These are phyloP conservation scores for Tromatobia lineatoria DNA, from an alignment of 2,888 invertebrate species.

Conservation along the genomic window DNA sequence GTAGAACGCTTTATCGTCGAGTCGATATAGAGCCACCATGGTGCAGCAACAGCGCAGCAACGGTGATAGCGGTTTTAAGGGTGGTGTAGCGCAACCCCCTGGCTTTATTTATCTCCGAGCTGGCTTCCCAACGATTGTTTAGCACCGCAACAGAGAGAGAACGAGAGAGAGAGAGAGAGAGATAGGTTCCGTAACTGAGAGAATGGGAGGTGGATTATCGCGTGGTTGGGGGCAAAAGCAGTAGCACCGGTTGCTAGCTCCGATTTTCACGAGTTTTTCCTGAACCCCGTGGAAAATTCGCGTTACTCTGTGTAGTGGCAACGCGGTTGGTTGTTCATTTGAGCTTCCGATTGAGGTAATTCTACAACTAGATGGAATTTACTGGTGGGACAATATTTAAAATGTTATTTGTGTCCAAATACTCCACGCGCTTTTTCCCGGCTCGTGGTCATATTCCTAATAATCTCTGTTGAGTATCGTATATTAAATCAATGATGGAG, in stretches of 20 bases:
- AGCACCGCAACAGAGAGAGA: conserved; percentile 53
- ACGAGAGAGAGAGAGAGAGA: conserved; percentile 24
- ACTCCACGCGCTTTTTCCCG: neutral
- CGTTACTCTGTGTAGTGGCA: neutral
- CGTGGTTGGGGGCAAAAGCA: conserved; percentile 1
- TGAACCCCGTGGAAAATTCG: conserved; percentile 11
- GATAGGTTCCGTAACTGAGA: conserved; percentile 48
- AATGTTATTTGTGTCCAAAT: neutral
- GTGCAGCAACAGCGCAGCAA: conserved; percentile 23
- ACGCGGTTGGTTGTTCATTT: conserved; percentile 2
- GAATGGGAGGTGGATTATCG: conserved; percentile 64
- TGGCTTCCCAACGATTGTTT: conserved; percentile 52
- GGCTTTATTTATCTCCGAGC: conserved; percentile 60
- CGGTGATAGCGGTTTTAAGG: conserved; percentile 37
- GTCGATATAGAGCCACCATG: conserved; percentile 22
- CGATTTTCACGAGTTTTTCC: conserved; percentile 18
- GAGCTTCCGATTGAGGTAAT: neutral
- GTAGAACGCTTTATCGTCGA: conserved; percentile 38
- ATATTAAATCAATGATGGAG: too few relatives aligned
- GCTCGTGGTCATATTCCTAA: conserved; percentile 12
- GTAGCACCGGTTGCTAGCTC: neutral
- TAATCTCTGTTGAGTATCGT: neutral
- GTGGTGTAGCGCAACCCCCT: conserved; percentile 34
- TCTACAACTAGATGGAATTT: conserved; percentile 25
- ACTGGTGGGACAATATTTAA: conserved; percentile 19